Evolutionary conservation across 2,888 invertebrate genomes (phyloP).

Genomic region (Apotomis turbidana): DNA sequence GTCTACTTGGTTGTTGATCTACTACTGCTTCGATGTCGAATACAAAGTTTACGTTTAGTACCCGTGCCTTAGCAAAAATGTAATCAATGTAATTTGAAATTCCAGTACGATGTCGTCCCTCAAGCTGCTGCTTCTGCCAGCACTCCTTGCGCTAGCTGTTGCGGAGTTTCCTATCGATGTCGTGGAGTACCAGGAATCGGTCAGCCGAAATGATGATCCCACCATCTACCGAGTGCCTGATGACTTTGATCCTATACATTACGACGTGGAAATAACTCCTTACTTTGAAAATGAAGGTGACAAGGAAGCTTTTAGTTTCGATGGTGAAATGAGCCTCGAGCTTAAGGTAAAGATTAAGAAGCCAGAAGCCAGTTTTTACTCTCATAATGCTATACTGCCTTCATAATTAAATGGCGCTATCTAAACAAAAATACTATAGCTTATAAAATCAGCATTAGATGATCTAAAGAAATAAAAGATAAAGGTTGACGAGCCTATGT

Average conservation of each 20-base stretch:
- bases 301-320: conserved; percentile 72
- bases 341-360: conserved; percentile 59
- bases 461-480: no score
- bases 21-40: background rate
- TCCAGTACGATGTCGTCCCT: conserved; percentile 58
- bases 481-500: no score
- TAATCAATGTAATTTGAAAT: conserved; percentile 22
- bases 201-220: conserved; percentile 48
- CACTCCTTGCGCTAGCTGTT: conserved; percentile 53
- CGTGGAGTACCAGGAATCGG: conserved; percentile 46
- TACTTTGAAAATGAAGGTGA: conserved; percentile 68
- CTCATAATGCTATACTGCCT: no score
- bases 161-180: conserved; percentile 66
- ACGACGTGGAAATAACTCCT: conserved; percentile 81
- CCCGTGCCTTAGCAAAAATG: background rate
- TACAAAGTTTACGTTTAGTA: background rate
- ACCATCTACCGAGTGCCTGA: conserved; percentile 67
- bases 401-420: no score
- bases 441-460: no score
- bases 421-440: no score
- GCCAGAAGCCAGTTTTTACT: background rate
- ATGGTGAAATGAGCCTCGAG: conserved; percentile 71
- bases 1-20: background rate
- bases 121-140: conserved; percentile 56
- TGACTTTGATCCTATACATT: conserved; percentile 78